phyloP scores from a whole-genome alignment of 2,888 invertebrate species.

The Acanthoscelides obtectus region DNA sequence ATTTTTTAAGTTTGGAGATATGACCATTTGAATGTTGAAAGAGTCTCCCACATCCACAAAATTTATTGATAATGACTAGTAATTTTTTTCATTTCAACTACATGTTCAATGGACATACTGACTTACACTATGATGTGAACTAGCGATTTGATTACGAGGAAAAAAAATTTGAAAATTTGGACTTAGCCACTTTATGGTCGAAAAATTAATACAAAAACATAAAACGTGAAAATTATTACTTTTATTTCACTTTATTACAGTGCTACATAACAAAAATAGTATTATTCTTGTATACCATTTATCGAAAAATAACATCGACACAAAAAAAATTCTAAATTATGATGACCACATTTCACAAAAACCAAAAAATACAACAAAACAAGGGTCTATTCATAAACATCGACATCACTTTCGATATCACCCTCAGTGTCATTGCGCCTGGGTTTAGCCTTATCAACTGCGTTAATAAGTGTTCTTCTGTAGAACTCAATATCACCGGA shows the following conservation, averaged over 20 bases:
- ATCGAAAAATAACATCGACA: too few species aligned
- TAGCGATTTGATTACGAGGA: background rate
- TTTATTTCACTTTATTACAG: background rate
- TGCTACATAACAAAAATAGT: too few species aligned
- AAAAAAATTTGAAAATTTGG: conserved; percentile 3
- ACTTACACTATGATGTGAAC: too few species aligned
- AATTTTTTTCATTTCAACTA: too few species aligned
- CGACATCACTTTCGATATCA: conserved; percentile 10
- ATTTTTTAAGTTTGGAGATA: too few species aligned
- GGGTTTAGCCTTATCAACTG: conserved; percentile 1
- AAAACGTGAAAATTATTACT: background rate
- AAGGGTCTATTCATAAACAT: conserved; percentile 5
- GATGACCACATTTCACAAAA: background rate
- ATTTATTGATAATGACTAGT: too few species aligned
- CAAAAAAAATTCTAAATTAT: background rate
- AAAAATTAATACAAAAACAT: conserved; percentile 1
- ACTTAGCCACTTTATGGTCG: conserved; percentile 7
- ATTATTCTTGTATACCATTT: too few species aligned
- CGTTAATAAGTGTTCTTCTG: conserved; percentile 10
- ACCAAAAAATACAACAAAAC: background rate
- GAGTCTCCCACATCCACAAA: too few species aligned
- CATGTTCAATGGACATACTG: too few species aligned
- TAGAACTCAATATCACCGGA: conserved; percentile 13
- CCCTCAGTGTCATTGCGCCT: conserved; percentile 1
- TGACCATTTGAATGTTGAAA: too few species aligned